Base-by-base conservation (phyloP, 1,140 invertebrate genomes). In the Odontomachus brunneus region DNA sequence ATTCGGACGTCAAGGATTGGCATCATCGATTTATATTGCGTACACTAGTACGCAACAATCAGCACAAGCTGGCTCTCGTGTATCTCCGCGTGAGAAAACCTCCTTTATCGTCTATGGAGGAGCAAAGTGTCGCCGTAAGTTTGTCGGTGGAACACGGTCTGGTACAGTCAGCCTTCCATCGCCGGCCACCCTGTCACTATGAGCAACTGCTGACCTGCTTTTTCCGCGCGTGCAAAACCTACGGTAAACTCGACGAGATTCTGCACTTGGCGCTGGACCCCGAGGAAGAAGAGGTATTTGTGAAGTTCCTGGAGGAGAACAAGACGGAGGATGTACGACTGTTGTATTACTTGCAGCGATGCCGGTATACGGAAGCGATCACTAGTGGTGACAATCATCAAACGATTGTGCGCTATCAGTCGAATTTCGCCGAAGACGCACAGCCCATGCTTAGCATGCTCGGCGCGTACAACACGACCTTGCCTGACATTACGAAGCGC, bases 81-180 rank as follows among this genome's bases (percentile, higher is more conserved):
- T 96, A 96, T 87, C 82, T 95, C 2, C 91, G 93, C 7, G 88
- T 95, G 3, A 92, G 94, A 49, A 94, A 94, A 82, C 95, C 95
- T 11, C 93, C 95, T 0, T 72, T 95, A 14, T 90, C 92, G 0
- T 94, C 95, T 0, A 72, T 95, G 12, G 94, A 95, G 7, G 96
- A 96, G 65, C 91, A 94, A 53, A 81, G 90, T 38, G 91, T 90
- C 0, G 49, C 92, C 2, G 92, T 96, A 5, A 95, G 94, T 22
- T 90, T 96, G 0, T 93, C 96, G 0, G 93, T 96, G 2, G 94
- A 95, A 26, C 95, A 96, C 91, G 94, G 95, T 12, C 87, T 95
- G 38, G 94, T 95, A 7, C 94, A 95, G 44, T 94, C 95, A 29
- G 96, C 96, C 2, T 95, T 96, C 87, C 94, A 95, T 63, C 95